A percentile compares a stretch with the other conserved stretches of the same genome.
These are phyloP conservation scores for Anarsia innoxiella DNA, from an alignment of 2,888 invertebrate species.

Conservation along the genomic window DNA sequence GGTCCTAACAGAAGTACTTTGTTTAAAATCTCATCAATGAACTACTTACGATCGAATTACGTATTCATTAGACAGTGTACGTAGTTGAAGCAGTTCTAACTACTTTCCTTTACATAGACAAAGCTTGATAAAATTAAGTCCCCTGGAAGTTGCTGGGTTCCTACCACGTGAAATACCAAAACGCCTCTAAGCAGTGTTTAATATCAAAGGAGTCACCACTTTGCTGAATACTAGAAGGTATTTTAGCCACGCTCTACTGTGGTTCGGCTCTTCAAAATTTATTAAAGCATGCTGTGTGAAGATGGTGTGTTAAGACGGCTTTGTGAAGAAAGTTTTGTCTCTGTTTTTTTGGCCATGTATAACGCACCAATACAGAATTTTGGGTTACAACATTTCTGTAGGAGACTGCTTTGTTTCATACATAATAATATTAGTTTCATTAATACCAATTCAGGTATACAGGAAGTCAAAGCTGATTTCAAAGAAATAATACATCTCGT, in stretches of 20 bases:
- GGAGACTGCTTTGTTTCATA: too few relatives aligned
- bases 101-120: conserved; percentile 2
- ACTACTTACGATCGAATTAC: background rate
- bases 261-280: background rate
- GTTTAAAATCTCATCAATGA: background rate
- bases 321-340: too few relatives aligned
- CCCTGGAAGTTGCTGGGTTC: conserved; percentile 3
- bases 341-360: too few relatives aligned
- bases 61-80: background rate
- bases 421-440: too few relatives aligned
- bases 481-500: too few relatives aligned
- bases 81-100: background rate
- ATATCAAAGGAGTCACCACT: conserved; percentile 3
- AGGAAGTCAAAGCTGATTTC: too few relatives aligned
- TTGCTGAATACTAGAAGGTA: background rate
- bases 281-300: too few relatives aligned
- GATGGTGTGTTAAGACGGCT: too few relatives aligned
- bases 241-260: background rate
- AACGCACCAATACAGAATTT: too few relatives aligned
- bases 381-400: too few relatives aligned
- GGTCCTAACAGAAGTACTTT: too few relatives aligned
- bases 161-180: conserved; percentile 1
- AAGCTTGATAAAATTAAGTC: conserved; percentile 3
- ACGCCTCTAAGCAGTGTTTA: conserved; percentile 5
- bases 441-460: too few relatives aligned